phyloP scores from a whole-genome alignment of 2,888 invertebrate species.

The Nipponacmea schrenckii region DNA sequence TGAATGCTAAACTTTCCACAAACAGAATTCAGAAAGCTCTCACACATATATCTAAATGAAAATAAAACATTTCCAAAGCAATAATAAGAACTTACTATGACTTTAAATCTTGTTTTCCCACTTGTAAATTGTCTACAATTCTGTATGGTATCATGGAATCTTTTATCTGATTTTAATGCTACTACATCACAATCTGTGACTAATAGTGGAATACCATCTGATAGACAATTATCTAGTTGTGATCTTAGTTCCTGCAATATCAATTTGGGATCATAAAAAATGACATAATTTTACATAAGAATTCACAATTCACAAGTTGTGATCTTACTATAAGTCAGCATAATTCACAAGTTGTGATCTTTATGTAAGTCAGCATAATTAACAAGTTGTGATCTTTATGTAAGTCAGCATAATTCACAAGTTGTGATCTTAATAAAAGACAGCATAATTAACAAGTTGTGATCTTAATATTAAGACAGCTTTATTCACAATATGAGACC shows the following conservation, averaged over 20 bases:
- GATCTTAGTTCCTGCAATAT: constrained; percentile 61
- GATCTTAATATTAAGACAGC: too few species aligned
- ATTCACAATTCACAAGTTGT: background rate
- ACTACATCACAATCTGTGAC: constrained; percentile 64
- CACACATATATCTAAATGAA: background rate
- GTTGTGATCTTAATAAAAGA: too few species aligned
- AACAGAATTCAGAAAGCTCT: background rate
- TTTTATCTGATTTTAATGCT: constrained; percentile 53
- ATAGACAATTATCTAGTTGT: constrained; percentile 66
- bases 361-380: too few species aligned
- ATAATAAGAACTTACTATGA: constrained; percentile 51
- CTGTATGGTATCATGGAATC: constrained; percentile 59
- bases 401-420: too few species aligned
- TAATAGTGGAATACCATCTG: constrained; percentile 64
- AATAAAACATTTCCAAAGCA: background rate
- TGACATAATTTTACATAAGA: background rate
- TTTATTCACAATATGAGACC: too few species aligned
- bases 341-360: too few species aligned
- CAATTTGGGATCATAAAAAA: background rate
- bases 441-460: too few species aligned
- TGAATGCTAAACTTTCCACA: too few species aligned
- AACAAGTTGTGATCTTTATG: too few species aligned
- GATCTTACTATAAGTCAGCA: too few species aligned
- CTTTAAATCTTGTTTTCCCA: constrained; percentile 63
- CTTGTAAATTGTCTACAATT: constrained; percentile 59